A percentile compares a stretch with the other conserved stretches of the same genome.
phyloP scores from a whole-genome alignment of 2,888 invertebrate species.

The Trachelus tabidus region DNA sequence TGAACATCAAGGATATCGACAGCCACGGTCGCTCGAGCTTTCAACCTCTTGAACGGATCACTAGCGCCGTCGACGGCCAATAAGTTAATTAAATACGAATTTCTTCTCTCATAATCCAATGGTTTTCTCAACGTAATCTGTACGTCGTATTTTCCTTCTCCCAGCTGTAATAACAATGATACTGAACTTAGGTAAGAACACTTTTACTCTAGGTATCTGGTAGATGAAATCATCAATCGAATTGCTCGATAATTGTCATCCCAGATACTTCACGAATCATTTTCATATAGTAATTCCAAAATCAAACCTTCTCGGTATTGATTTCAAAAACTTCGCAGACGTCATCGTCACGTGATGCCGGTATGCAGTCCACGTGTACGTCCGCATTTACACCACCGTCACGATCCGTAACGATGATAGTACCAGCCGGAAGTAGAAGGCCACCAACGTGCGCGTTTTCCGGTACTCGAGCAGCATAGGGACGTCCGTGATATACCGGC shows the following conservation, averaged over 20 bases:
- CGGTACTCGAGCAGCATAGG: constrained; percentile 78
- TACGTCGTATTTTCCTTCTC: constrained; percentile 78
- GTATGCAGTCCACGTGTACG: constrained; percentile 74
- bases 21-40: constrained; percentile 78
- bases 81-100: constrained; percentile 78
- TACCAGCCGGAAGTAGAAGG: constrained; percentile 69
- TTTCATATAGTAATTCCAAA: neutral
- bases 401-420: constrained; percentile 76
- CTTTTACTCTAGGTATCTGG: constrained; percentile 2
- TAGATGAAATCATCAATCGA: constrained; percentile 7
- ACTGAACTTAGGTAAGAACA: neutral
- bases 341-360: constrained; percentile 72
- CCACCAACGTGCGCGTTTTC: constrained; percentile 77
- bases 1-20: constrained; percentile 82
- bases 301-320: constrained; percentile 71
- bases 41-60: constrained; percentile 70
- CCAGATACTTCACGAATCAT: neutral
- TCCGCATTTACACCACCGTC: constrained; percentile 82
- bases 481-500: constrained; percentile 79
- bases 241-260: neutral
- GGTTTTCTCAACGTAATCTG: constrained; percentile 74
- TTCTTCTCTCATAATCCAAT: constrained; percentile 82
- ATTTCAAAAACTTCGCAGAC: constrained; percentile 79
- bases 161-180: constrained; percentile 65
- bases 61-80: constrained; percentile 75